Base-by-base conservation (phyloP, 1,140 invertebrate genomes). In the Nylanderia fulva region DNA sequence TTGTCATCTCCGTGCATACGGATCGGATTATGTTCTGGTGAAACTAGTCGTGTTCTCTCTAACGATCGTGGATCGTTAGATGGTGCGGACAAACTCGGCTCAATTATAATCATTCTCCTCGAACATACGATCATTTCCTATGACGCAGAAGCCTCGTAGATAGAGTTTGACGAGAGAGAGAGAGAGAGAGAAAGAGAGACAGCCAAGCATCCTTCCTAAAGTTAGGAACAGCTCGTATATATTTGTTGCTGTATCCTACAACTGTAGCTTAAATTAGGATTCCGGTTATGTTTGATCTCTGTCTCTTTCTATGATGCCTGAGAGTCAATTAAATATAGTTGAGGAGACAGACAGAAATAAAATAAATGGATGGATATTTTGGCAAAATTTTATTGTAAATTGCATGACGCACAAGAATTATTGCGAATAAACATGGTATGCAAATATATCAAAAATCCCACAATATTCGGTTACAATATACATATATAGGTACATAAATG, bases 21-120 rank as follows among this genome's bases (percentile, higher is more conserved):
- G 45, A 79, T 77, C 29, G 75, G 54, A 1, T 56, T 79, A 66
- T 54, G 33, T 21, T 9, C 6, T 18, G 74, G 39, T 45, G 21
- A 66, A 79, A 79, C 45, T 79, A 79, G 52, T 79, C 45, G 76
- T 4, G 45, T 68, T 68, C 54, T 56, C 76, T 52, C 39, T 7
- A n/a, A n/a, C 4, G 45, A 66, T 79, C 76, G 42, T 21, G 29
- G 36, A 11, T 21, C 61, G 45, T 79, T 21, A 56, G 45, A 66
- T 79, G 45, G 45, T 24, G n/a, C n/a, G 33, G 74, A 45, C 76
- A 66, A 79, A 66, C 42, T 64, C n/a, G 21, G 27, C 4, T 8
- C 45, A 79, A 79, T 79, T 66, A 79, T 79, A 27, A 66, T 39
- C 21, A 48, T 76, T 79, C 76, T 79, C 45, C 45, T 36, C 29